Evolutionary conservation across 2,888 invertebrate species (phyloP), one percentile per base, ranked within the genome.

Genomic region (Amiota mariae): DNA sequence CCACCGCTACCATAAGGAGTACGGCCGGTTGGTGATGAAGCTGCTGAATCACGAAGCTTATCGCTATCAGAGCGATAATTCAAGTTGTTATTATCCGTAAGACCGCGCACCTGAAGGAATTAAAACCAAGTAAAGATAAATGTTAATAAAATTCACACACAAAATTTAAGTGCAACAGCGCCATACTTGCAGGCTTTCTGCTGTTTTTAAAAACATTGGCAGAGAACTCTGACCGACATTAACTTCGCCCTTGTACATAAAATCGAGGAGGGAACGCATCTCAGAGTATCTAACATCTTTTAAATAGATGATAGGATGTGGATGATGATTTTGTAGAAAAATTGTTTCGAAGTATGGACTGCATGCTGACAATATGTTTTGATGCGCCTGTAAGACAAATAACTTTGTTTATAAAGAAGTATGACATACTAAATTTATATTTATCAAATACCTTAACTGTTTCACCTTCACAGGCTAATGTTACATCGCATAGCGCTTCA

Each of bases 291-390:
- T 93, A 89, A 97, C 96, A 94, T 96, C 96, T 93, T 96, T 96
- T 89, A 97, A 93, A 91, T 96, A 96, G 91, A 97, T 96, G 89
- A 97, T 96, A 76, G 96, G 96, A 91, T 96, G 96, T 87, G 96
- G 96, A 91, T 96, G 96, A 84, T 92, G 93, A 90, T 96, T 96
- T 91, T 95, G 95, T 88, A 96, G 93, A 91, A 96, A 96, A 92
- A 97, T 94, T 90, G 93, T 95, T 92, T 97, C 96, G 91, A 97
- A 97, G 92, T 97, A 97, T 80, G 97, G 96, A 91, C 97, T 97
- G 91, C 97, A 97, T 86, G 97, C 97, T 78, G 97, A 97, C 84
- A 97, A 92, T 91, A 97, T 96, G 83, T 96, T 96, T 92, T 97
- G 96, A 91, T 97, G 97, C 88, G 97, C 97, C 93, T 94, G 91